Evolutionary conservation across 2,113 vertebrate genomes (phyloP).

Genomic region (Apodemus sylvaticus): DNA sequence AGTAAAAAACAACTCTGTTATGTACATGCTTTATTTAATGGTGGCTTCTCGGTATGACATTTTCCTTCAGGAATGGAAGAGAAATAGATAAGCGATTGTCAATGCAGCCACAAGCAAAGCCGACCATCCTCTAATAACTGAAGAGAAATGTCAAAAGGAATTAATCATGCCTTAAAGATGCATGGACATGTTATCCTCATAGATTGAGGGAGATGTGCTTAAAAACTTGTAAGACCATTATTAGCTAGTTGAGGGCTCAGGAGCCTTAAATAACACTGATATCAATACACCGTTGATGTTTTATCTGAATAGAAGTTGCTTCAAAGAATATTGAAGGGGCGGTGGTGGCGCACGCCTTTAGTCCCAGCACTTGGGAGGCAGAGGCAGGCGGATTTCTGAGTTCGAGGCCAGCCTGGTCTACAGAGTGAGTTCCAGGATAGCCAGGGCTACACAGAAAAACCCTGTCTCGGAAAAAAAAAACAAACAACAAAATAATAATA

Average conservation of each 20-base stretch:
- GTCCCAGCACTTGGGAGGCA: no score
- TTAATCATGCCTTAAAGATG: constrained; percentile 64
- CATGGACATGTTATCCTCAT: constrained; percentile 17
- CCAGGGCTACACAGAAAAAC: no score
- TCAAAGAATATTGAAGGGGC: neutral
- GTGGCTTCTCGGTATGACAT: constrained; percentile 64
- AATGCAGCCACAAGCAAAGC: constrained; percentile 67
- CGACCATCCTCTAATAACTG: constrained; percentile 49
- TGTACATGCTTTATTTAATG: constrained; percentile 64
- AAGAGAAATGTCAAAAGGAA: constrained; percentile 74
- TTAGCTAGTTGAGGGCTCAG: neutral
- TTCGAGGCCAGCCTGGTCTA: no score
- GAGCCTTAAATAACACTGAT: constrained; percentile 21
- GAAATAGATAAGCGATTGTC: constrained; percentile 60
- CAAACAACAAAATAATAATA: no score
- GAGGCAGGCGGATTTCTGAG: no score
- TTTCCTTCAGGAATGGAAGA: constrained; percentile 68
- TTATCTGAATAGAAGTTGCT: neutral
- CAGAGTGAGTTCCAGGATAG: no score
- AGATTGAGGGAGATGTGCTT: constrained; percentile 15
- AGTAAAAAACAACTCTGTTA: constrained; percentile 38
- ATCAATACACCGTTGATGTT: neutral
- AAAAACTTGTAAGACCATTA: constrained; percentile 48
- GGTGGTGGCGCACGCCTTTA: no score
- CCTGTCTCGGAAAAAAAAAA: no score